Percentiles rank a stretch among this genome's conserved stretches.
Evolutionary conservation across 2,888 invertebrate species (phyloP).

Genomic region (Anoplius nigerrimus): DNA sequence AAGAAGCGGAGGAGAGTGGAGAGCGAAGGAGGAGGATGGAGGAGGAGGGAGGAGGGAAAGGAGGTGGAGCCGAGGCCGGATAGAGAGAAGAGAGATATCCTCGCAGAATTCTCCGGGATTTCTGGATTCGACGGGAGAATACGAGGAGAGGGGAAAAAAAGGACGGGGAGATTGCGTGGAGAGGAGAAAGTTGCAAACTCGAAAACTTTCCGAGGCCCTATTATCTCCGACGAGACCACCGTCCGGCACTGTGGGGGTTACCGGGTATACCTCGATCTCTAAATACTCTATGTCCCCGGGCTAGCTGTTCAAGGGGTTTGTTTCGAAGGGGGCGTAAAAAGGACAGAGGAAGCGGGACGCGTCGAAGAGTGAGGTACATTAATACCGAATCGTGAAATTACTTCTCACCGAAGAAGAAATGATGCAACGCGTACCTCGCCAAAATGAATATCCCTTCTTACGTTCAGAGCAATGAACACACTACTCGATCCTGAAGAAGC

Average conservation of each 20-base stretch:
- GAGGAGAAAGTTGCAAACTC: slow-evolving; percentile 65
- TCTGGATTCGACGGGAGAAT: slow-evolving; percentile 29
- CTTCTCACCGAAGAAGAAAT: not conserved
- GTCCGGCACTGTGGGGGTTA: slow-evolving; percentile 63
- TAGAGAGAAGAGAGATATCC: no score
- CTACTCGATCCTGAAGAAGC: no score
- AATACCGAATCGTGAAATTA: slow-evolving; percentile 4
- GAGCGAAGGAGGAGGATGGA: slow-evolving; percentile 16
- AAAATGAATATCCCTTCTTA: no score
- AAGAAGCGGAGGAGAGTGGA: slow-evolving; percentile 20
- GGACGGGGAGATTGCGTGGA: slow-evolving; percentile 58
- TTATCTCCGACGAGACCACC: slow-evolving; percentile 64
- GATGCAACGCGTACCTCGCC: no score
- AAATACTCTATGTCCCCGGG: slow-evolving; percentile 47
- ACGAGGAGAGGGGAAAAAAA: slow-evolving; percentile 34
- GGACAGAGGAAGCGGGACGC: slow-evolving; percentile 16
- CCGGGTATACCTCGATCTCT: slow-evolving; percentile 59
- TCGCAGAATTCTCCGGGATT: slow-evolving; percentile 46
- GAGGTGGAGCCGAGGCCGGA: no score
- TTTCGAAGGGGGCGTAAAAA: slow-evolving; percentile 8
- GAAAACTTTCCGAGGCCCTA: slow-evolving; percentile 65
- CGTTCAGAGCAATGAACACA: no score
- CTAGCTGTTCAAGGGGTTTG: slow-evolving; percentile 36
- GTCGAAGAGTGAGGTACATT: slow-evolving; percentile 1
- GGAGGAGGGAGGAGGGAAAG: slow-evolving; percentile 14